phyloP scores from a whole-genome alignment of 2,888 invertebrate species.

The Stenoptilia bipunctidactyla region DNA sequence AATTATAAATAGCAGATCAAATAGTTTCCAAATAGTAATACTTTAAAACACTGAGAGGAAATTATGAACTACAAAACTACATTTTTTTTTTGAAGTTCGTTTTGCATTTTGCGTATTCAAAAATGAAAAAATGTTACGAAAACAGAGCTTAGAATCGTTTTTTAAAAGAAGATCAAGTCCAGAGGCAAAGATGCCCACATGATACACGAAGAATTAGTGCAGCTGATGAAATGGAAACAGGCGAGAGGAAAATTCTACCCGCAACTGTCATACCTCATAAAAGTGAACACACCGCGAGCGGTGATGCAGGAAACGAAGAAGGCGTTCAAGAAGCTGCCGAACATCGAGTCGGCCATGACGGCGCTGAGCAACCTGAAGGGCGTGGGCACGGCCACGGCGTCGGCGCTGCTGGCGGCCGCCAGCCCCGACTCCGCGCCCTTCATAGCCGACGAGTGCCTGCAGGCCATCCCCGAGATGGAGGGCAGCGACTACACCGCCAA shows the following conservation, averaged over 20 bases:
- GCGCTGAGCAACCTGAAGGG: slow-evolving; percentile 94
- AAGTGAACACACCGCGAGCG: slow-evolving; percentile 93
- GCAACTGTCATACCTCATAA: slow-evolving; percentile 92
- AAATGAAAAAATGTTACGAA: no score
- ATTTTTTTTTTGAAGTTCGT: no score
- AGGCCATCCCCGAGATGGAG: slow-evolving; percentile 96
- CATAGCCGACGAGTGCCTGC: slow-evolving; percentile 98
- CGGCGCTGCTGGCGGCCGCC: slow-evolving; percentile 89
- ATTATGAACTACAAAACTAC: no score
- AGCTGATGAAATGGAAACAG: slow-evolving; percentile 98
- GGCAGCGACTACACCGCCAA: slow-evolving; percentile 96
- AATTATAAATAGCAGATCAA: no score
- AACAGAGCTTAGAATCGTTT: no score
- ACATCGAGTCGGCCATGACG: slow-evolving; percentile 91
- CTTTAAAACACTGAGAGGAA: no score
- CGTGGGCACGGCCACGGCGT: slow-evolving; percentile 94
- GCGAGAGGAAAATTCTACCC: slow-evolving; percentile 94
- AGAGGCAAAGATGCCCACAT: slow-evolving; percentile 94
- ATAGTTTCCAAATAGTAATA: no score
- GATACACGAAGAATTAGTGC: slow-evolving; percentile 92
- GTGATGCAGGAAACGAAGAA: slow-evolving; percentile 94
- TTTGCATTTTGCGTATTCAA: no score
- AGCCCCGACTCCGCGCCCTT: slow-evolving; percentile 94
- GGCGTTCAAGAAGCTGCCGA: slow-evolving; percentile 92
- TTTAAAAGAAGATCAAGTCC: slow-evolving; percentile 89